Percentiles rank a stretch among this genome's conserved stretches.
phyloP scores from a whole-genome alignment of 2,113 vertebrate species.

The Oryzias melastigma region DNA sequence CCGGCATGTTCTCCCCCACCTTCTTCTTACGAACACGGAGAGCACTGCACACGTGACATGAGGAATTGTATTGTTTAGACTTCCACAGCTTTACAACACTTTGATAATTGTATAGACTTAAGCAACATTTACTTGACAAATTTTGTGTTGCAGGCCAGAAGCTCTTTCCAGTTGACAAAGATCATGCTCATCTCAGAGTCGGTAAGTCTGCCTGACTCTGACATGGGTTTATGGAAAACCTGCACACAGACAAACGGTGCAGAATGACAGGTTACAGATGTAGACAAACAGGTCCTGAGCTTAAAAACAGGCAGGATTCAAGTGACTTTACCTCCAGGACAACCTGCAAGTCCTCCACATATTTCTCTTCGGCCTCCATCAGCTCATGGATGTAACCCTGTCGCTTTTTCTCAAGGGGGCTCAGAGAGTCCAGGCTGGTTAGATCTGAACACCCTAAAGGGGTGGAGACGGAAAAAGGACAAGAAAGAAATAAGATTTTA shows the following conservation, averaged over 20 bases:
- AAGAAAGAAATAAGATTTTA: background rate
- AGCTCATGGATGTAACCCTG: slow-evolving; percentile 97
- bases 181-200: slow-evolving; percentile 89
- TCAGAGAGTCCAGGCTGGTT: slow-evolving; percentile 87
- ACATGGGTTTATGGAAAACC: slow-evolving; percentile 94
- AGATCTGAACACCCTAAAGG: slow-evolving; percentile 89
- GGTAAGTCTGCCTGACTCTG: slow-evolving; percentile 83
- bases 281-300: background rate
- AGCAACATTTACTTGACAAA: slow-evolving; percentile 82
- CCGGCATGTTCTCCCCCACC: slow-evolving; percentile 89
- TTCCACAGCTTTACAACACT: no score
- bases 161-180: slow-evolving; percentile 97
- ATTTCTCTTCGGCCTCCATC: slow-evolving; percentile 90
- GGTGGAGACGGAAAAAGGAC: background rate
- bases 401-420: slow-evolving; percentile 89
- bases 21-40: slow-evolving; percentile 87
- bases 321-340: slow-evolving; percentile 85
- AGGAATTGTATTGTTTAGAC: background rate
- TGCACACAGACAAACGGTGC: slow-evolving; percentile 37
- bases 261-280: background rate
- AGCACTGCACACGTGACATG: slow-evolving; percentile 73
- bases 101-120: background rate
- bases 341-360: slow-evolving; percentile 90
- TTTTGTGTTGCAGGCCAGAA: slow-evolving; percentile 89
- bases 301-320: background rate